A percentile compares a stretch with the other conserved stretches of the same genome.
Evolutionary conservation across 2,797 vertebrate genomes (phyloP).

Genomic region (Crypturellus tataupa): DNA sequence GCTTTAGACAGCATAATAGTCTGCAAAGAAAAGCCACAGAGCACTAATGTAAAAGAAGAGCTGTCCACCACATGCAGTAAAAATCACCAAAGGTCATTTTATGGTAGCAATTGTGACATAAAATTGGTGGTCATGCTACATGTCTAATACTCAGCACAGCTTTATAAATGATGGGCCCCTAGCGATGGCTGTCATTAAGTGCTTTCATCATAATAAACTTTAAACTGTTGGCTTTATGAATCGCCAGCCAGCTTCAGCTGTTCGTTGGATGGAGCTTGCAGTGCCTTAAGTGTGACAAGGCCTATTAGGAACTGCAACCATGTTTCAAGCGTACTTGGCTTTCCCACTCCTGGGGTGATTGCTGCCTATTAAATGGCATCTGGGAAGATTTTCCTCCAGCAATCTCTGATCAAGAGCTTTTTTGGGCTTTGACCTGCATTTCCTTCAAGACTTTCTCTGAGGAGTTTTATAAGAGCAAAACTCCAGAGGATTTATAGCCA

Average conservation of each 20-base stretch:
- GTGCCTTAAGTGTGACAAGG: conserved; percentile 90
- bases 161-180: conserved; percentile 89
- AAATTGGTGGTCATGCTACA: conserved; percentile 91
- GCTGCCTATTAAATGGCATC: conserved; percentile 89
- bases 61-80: conserved; percentile 89
- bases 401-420: conserved; percentile 91
- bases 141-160: conserved; percentile 89
- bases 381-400: conserved; percentile 88
- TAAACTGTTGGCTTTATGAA: conserved; percentile 92
- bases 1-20: conserved; percentile 90
- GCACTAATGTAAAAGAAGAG: conserved; percentile 89
- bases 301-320: conserved; percentile 90
- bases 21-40: conserved; percentile 87
- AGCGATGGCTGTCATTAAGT: conserved; percentile 91
- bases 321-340: conserved; percentile 89
- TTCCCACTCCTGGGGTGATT: conserved; percentile 89
- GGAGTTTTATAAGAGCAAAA: conserved; percentile 90
- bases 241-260: conserved; percentile 89
- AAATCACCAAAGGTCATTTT: conserved; percentile 91
- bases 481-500: conserved; percentile 90
- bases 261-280: conserved; percentile 87
- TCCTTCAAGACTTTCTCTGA: conserved; percentile 89
- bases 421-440: conserved; percentile 90
- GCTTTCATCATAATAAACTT: conserved; percentile 93
- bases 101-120: conserved; percentile 90